Base-by-base conservation (phyloP, 2,888 invertebrate genomes). In the Theodoxus fluviatilis region DNA sequence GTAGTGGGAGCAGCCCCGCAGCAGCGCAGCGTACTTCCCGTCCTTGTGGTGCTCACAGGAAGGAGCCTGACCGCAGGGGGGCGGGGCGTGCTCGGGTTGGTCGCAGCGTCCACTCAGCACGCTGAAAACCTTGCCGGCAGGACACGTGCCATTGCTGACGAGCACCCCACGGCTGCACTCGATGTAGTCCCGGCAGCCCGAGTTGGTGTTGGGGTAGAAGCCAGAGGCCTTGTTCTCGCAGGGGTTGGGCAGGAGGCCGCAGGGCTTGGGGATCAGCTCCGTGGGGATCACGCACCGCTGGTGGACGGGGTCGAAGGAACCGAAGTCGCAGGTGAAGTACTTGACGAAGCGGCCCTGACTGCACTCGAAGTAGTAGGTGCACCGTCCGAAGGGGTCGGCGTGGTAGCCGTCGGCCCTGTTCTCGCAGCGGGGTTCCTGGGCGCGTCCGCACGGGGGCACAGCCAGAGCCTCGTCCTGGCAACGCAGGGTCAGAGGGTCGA, bases 281-380 rank as follows among this genome's bases (percentile, higher is more conserved):
- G 68, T 70, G 15, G 75, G 61, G 12, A 74, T 68, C 25, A 77
- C 73, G 70, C 78, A 78, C 52, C 73, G 68, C 57, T 75, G 73
- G 35, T 69, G 69, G 7, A 69, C 9, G 0, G 76, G 74, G 47
- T 78, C 76, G 61, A 76, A 78, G n/a, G 75, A 73, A 12, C 78
- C 77, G 37, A 67, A 73, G 57, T 77, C 75, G 52, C 78, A 78
- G 33, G 72, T 73, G 59, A 65, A 71, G 40, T 75, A 76, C 3
- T 67, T 65, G 64, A 75, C 66, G 70, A 76, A 78, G 25, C 52
- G 38, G 33, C 69, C 67, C 3, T 66, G 18, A 25, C 70, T 70
- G 49, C 78, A 78, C 63, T 76, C 74, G 67, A 77, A 77, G 72
- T 77, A 78, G 68, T 76, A 74, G 7, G 77, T 72, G 55, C 78